Evolutionary conservation across 2,888 invertebrate species (phyloP), one percentile per base, ranked within the genome.

Genomic region (Calliopum simillimum): DNA sequence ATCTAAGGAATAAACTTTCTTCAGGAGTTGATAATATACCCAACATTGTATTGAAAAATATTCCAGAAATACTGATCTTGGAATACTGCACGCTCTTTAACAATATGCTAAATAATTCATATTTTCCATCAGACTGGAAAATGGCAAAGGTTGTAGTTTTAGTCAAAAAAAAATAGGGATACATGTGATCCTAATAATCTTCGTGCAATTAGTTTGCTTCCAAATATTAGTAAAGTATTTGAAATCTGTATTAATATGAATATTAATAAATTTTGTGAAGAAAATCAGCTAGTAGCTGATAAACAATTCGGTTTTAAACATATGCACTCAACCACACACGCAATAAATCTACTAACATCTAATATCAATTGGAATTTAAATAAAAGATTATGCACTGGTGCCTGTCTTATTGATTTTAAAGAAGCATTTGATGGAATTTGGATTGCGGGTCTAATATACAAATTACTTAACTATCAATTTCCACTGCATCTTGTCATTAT

Each of bases 331-430:
- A 62, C 67, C 8, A 21, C 53, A 8, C 69, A 69, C 33, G 58
- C 64, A 49, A 64, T 65, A 8, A 33, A 67, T 23, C 46, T 33
- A 2, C 19, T 71, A 47, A 11, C 61, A 13, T 68, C 65, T 13
- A 21, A 68, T 43, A 68, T 64, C 21, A 5, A 58, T 6, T 68
- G 68, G 65, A 59, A 65, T 14, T 51, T n/a, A 14, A 71, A 68
- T 2, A 68, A 58, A 58, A 64, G 46, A 12, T 4, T 23, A n/a
- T 67, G 14, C 41, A 68, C 67, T 3, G 68, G 68, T 13, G 23
- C n/a, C n/a, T n/a, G n/a, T n/a, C n/a, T n/a, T n/a, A 56, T 67
- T 12, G 67, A 70, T 43, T 65, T 67, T 8, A 67, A 67, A 46
- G 66, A 65, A 21, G 55, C 56, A 5, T 62, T 67, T 44, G 63